These are phyloP conservation scores for Fistularia commersonii DNA, from an alignment of 2,797 vertebrate genomes.

Conservation along the genomic window DNA sequence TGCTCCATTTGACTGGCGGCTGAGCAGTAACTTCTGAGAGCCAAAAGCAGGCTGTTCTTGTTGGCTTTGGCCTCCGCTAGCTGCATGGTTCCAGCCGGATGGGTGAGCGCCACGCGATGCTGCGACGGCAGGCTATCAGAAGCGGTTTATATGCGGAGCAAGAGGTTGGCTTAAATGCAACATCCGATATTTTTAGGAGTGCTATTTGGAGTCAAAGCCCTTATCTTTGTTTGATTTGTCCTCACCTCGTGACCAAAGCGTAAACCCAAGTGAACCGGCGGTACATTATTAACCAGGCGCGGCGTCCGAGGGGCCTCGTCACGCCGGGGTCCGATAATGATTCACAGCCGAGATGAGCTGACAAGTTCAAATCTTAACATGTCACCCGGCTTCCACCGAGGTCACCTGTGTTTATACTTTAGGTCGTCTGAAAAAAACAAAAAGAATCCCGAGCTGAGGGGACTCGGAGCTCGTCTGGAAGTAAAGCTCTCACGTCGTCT, in stretches of 20 bases:
- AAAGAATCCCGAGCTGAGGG: too few relatives aligned
- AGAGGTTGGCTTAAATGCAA: constrained; percentile 43
- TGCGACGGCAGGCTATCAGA: constrained; percentile 31
- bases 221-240: constrained; percentile 53
- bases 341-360: too few relatives aligned
- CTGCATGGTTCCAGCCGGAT: constrained; percentile 70
- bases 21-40: constrained; percentile 77
- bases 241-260: background rate
- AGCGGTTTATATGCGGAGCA: constrained; percentile 55
- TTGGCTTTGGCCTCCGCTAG: constrained; percentile 54
- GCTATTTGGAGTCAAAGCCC: constrained; percentile 53
- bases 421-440: too few relatives aligned
- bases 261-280: constrained; percentile 4
- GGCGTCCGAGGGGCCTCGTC: background rate
- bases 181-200: constrained; percentile 45
- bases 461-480: too few relatives aligned
- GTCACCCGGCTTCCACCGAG: too few relatives aligned
- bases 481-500: too few relatives aligned
- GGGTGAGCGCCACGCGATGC: constrained; percentile 25
- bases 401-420: too few relatives aligned
- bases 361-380: too few relatives aligned
- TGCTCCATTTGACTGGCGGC: constrained; percentile 84
- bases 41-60: constrained; percentile 66
- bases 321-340: too few relatives aligned
- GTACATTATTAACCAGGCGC: constrained; percentile 38